phyloP scores from a whole-genome alignment of 2,113 vertebrate genomes.

The Dolichotis patagonum region DNA sequence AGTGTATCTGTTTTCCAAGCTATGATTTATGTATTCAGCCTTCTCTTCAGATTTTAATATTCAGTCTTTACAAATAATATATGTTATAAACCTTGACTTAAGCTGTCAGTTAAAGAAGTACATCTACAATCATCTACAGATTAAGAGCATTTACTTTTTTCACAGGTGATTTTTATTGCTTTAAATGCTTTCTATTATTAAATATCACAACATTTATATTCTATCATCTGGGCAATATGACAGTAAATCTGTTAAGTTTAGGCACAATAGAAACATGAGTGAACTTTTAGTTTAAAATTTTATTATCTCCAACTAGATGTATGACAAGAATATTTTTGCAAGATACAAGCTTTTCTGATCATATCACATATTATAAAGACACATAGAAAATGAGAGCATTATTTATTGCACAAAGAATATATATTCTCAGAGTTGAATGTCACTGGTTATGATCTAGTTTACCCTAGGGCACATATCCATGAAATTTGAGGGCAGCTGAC shows the following conservation, averaged over 20 bases:
- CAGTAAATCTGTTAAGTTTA: constrained; percentile 60
- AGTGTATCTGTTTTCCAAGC: constrained; percentile 51
- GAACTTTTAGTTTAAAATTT: constrained; percentile 53
- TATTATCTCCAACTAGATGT: constrained; percentile 41
- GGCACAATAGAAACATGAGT: constrained; percentile 17
- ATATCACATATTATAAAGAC: constrained; percentile 38
- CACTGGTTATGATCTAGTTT: constrained; percentile 56
- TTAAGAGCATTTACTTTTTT: constrained; percentile 42
- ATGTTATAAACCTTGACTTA: constrained; percentile 36
- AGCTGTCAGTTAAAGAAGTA: constrained; percentile 42
- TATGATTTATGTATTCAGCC: constrained; percentile 41
- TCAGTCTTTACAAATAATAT: constrained; percentile 39
- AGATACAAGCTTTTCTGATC: constrained; percentile 26
- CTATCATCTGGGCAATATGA: constrained; percentile 46
- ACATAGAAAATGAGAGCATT: not conserved
- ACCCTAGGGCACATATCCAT: constrained; percentile 38
- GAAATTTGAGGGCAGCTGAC: constrained; percentile 73
- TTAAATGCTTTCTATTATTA: constrained; percentile 52
- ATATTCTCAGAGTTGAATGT: not conserved
- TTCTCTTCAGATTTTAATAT: constrained; percentile 57
- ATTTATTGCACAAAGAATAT: constrained; percentile 15
- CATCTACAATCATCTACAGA: constrained; percentile 43
- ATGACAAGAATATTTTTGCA: constrained; percentile 45
- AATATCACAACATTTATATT: constrained; percentile 63
- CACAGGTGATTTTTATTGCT: constrained; percentile 30